These are phyloP conservation scores for Magallana gigas DNA, from an alignment of 1,140 invertebrate species.

Conservation along the genomic window DNA sequence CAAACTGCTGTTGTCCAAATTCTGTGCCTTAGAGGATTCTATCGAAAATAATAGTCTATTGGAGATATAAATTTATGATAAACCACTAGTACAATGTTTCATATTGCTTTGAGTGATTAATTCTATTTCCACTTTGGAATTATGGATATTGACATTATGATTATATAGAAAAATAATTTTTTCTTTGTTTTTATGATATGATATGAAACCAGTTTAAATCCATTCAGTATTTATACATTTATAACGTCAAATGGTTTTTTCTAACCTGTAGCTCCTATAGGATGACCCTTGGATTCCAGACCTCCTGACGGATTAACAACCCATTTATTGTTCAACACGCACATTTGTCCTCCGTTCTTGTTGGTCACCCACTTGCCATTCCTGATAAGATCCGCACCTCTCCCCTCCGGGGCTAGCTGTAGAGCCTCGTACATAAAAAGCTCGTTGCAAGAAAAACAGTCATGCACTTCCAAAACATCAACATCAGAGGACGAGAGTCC, in stretches of 20 bases:
- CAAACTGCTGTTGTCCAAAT: too few species aligned
- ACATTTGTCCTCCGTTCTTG: slow-evolving; percentile 67
- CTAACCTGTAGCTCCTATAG: slow-evolving; percentile 94
- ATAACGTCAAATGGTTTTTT: not conserved
- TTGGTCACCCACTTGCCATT: slow-evolving; percentile 69
- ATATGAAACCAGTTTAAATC: too few species aligned
- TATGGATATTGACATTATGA: too few species aligned
- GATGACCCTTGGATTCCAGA: slow-evolving; percentile 98
- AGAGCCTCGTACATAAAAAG: slow-evolving; percentile 98
- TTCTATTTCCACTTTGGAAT: too few species aligned
- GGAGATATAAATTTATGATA: too few species aligned
- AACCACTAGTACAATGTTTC: too few species aligned
- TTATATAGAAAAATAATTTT: too few species aligned
- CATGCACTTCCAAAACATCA: slow-evolving; percentile 97
- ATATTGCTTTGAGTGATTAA: too few species aligned
- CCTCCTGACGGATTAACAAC: slow-evolving; percentile 99
- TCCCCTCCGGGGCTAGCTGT: slow-evolving; percentile 88
- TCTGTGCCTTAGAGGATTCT: too few species aligned
- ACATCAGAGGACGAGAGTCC: slow-evolving; percentile 88
- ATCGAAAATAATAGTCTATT: too few species aligned
- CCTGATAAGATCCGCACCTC: slow-evolving; percentile 64
- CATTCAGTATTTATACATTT: too few species aligned
- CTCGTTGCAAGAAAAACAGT: slow-evolving; percentile 99
- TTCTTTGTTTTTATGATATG: too few species aligned
- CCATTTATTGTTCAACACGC: slow-evolving; percentile 89